Evolutionary conservation across 2,797 vertebrate genomes (phyloP), one percentile per base, ranked within the genome.

Genomic region (Hydrolagus colliei): DNA sequence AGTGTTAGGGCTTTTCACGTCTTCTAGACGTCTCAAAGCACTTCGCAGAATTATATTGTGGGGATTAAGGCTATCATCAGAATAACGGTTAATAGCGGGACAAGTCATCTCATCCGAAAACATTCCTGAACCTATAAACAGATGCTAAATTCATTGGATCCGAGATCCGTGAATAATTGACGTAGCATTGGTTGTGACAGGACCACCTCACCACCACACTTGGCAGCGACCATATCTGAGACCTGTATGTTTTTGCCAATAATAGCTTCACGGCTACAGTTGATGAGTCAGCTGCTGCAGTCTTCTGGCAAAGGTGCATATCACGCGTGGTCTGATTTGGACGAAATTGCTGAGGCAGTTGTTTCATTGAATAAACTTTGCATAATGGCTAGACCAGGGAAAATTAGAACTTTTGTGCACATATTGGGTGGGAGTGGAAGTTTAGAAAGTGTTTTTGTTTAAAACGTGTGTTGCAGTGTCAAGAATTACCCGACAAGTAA

Each of bases 201-300:
- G 27, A 77, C 79, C 62, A 68, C 67, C 75, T 78, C 86, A 72
- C 86, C 79, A 73, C 87, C 87, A 86, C 86, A 88, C 86, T 86
- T 86, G 87, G 87, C 61, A 68, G 59, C 67, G 16, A 85, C 41
- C 86, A 75, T 86, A 87, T 75, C 87, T 86, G 80, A 74, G 88
- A 61, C 65, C 72, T 16, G 52, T 73, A 2, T 61, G 85, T 86
- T 85, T 5, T 86, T 78, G 74, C 27, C 9, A 76, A 35, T 68
- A 78, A 84, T 20, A 62, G 74, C 7, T 80, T 87, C 79, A 86
- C 41, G 2, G 65, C 18, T 84, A 67, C 68, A 84, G 79, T 84
- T 84, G 79, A 84, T 63, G 52, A 65, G 79, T 65, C 63, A 35
- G 79, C 63, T 82, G 79, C 68, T 82, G 79, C 68, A 68, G 65